Evolutionary conservation across 2,113 vertebrate species (phyloP), one percentile per base, ranked within the genome.

Genomic region (Leuciscus idus): DNA sequence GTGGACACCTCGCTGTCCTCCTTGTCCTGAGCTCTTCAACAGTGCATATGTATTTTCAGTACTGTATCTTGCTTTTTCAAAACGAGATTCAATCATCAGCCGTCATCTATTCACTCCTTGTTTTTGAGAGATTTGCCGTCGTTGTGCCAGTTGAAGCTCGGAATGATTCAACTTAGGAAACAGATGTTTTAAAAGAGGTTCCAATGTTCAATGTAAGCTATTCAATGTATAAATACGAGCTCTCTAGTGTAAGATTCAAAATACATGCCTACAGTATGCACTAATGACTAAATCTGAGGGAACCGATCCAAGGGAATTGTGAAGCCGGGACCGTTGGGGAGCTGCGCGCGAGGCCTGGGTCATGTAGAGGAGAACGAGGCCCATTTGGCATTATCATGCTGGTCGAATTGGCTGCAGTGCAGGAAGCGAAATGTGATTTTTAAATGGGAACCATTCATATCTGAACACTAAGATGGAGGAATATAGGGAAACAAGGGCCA

Each of bases 1-100:
- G 92, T 92, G 93, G 93, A 94, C 92, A 92, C 92, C 52, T 36
- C 23, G 92, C 92, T 95, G 94, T 92, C 93, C 92, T 91, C 92
- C 90, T 93, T 87, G 92, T 94, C 93, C 94, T 94, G 93, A 94
- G 92, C 89, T 91, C 90, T 92, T 90, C 87, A 85, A 83, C 86
- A 92, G 91, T 91, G 90, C 92, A 92, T 90, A 94, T 86, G 87
- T 94, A 74, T 81, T 91, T 92, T 85, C 91, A 91, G 88, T 64
- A 89, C 90, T 88, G 84, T 93, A 89, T 92, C 89, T 89, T 90
- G 87, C 92, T 92, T 93, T 89, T 85, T 93, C 87, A 36, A 88
- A 43, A 70, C 30, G 23, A 92, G 87, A 87, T 92, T 91, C 89
- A 78, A 89, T 90, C 91, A 92, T 93, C 57, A 26, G 91, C 90